Percentiles rank a stretch among this genome's conserved stretches.
Evolutionary conservation across 2,888 invertebrate genomes (phyloP).

Genomic region (Drosophila gaucha): DNA sequence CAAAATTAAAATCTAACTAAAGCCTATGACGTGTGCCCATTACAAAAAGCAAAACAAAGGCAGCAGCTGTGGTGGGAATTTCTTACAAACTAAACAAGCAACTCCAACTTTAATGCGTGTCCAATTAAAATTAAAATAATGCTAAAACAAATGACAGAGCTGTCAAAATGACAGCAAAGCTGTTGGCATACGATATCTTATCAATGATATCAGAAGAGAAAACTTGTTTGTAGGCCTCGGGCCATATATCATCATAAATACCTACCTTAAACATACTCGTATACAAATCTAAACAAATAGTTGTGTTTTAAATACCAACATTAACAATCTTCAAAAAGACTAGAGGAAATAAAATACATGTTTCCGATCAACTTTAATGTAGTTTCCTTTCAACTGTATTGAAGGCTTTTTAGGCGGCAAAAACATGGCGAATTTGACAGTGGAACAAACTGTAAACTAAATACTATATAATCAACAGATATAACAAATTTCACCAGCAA

Average conservation of each 20-base stretch:
- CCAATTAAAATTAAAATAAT: slow-evolving; percentile 71
- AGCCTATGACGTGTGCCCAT: slow-evolving; percentile 50
- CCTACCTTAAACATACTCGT: slow-evolving; percentile 2
- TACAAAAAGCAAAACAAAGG: slow-evolving; percentile 31
- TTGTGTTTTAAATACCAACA: slow-evolving; percentile 25
- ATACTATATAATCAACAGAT: slow-evolving; percentile 9
- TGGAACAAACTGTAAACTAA: slow-evolving; percentile 43
- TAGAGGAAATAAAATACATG: background rate
- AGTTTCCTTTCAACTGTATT: background rate
- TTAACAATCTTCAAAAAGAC: too few species aligned
- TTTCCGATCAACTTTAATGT: background rate
- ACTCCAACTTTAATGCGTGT: slow-evolving; percentile 34
- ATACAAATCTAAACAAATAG: slow-evolving; percentile 8
- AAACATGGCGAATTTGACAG: slow-evolving; percentile 30
- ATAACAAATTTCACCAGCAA: slow-evolving; percentile 57
- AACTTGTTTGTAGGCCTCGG: slow-evolving; percentile 56
- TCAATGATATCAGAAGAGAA: slow-evolving; percentile 65
- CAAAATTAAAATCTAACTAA: slow-evolving; percentile 53
- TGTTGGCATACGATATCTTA: slow-evolving; percentile 43
- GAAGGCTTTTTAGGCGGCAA: slow-evolving; percentile 45
- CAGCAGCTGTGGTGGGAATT: slow-evolving; percentile 54
- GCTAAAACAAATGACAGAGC: slow-evolving; percentile 62
- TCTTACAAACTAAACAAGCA: background rate
- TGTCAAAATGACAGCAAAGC: slow-evolving; percentile 48
- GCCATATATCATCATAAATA: slow-evolving; percentile 16